Evolutionary conservation across 2,888 invertebrate species (phyloP).

Genomic region (Drosophila merina): DNA sequence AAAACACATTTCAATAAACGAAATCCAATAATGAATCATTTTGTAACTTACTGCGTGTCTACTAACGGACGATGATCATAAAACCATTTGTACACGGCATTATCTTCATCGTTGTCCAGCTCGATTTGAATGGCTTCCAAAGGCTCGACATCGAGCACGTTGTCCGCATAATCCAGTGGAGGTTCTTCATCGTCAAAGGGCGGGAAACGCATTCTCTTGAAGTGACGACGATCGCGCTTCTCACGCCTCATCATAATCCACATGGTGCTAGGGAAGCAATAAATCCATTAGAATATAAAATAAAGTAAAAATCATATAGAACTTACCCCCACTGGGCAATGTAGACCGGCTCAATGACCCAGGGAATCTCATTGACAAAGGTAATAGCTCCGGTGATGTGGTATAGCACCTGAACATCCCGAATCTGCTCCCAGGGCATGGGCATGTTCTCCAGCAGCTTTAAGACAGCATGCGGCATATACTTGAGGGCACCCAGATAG

Average conservation of each 20-base stretch:
- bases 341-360: constrained; percentile 99
- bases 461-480: constrained; percentile 99
- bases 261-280: constrained; percentile 90
- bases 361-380: constrained; percentile 99
- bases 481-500: constrained; percentile 98
- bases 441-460: constrained; percentile 99
- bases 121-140: constrained; percentile 99
- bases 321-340: constrained; percentile 99
- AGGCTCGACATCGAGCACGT: constrained; percentile 99
- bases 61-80: constrained; percentile 98
- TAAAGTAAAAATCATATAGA: background rate
- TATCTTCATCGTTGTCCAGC: constrained; percentile 97
- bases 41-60: constrained; percentile 90
- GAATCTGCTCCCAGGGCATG: constrained; percentile 99
- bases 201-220: constrained; percentile 99
- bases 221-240: constrained; percentile 98
- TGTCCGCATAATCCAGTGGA: constrained; percentile 99
- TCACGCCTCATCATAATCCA: constrained; percentile 99
- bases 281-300: background rate
- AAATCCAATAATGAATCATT: background rate
- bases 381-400: constrained; percentile 99
- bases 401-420: constrained; percentile 98
- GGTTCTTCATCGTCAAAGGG: constrained; percentile 99
- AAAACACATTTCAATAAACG: background rate
- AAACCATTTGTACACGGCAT: constrained; percentile 97